Conservation (phyloP, 2,113 vertebrate genomes). For the Microcebus griseorufus region DNA sequence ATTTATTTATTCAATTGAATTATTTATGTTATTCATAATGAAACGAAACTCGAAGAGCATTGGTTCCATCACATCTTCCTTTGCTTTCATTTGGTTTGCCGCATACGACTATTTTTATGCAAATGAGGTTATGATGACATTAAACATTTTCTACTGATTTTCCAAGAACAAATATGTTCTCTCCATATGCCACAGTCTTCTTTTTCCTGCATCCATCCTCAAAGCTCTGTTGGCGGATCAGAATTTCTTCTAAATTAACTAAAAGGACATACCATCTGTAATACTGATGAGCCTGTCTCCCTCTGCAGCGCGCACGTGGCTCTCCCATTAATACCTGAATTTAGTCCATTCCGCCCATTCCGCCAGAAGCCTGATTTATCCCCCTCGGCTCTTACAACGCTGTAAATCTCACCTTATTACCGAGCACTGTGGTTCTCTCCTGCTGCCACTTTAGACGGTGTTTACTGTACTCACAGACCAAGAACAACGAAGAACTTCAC, state of each 20-base stretch:
- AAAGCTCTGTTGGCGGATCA: conserved; percentile 56
- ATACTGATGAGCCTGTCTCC: conserved; percentile 27
- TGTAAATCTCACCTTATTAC: conserved; percentile 33
- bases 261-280: conserved; percentile 61
- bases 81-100: conserved; percentile 39
- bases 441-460: neutral
- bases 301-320: neutral
- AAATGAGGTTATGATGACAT: conserved; percentile 74
- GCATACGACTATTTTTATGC: conserved; percentile 69
- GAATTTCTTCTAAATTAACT: conserved; percentile 59
- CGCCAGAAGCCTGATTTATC: neutral
- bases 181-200: conserved; percentile 71
- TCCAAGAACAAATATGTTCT: conserved; percentile 78
- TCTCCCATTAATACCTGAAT: conserved; percentile 23
- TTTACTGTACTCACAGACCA: neutral
- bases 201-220: conserved; percentile 54
- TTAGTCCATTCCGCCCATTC: neutral
- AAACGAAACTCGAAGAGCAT: neutral
- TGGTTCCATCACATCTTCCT: neutral
- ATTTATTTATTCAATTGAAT: conserved; percentile 72
- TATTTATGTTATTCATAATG: conserved; percentile 64
- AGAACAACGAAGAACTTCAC: neutral
- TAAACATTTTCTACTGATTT: conserved; percentile 79
- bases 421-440: neutral
- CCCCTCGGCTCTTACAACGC: neutral